phyloP scores from a whole-genome alignment of 2,797 vertebrate genomes.

The Brotula barbata region DNA sequence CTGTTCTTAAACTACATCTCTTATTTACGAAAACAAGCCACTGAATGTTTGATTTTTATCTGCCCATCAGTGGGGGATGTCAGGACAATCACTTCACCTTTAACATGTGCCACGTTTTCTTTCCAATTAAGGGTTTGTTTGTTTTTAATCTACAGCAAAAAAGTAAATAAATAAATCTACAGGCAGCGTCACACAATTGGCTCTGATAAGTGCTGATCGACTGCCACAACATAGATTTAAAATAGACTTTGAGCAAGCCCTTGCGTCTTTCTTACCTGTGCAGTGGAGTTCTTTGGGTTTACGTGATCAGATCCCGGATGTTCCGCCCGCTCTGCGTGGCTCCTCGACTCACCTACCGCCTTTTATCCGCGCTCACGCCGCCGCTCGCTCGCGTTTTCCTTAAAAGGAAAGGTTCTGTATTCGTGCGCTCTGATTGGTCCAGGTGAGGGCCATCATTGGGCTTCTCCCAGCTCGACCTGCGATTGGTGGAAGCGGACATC shows the following conservation, averaged over 20 bases:
- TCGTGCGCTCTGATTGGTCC: slow-evolving; percentile 27
- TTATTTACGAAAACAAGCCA: too few species aligned
- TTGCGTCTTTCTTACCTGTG: slow-evolving; percentile 34
- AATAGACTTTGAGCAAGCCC: too few species aligned
- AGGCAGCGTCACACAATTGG: neutral
- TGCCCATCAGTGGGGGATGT: too few species aligned
- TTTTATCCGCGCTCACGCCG: slow-evolving; percentile 25
- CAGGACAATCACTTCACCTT: too few species aligned
- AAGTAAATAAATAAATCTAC: too few species aligned
- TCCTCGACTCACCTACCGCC: too few species aligned
- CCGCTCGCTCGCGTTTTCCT: slow-evolving; percentile 29
- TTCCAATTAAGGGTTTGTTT: too few species aligned
- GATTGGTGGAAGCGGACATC: slow-evolving; percentile 34
- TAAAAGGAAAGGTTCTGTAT: slow-evolving; percentile 49
- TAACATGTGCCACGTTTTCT: too few species aligned
- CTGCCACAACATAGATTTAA: neutral
- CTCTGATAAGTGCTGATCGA: too few species aligned
- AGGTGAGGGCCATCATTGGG: slow-evolving; percentile 24
- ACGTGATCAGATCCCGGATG: neutral
- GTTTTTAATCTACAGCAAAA: too few species aligned
- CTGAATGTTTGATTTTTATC: too few species aligned
- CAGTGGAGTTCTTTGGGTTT: slow-evolving; percentile 25
- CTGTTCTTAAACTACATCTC: too few species aligned
- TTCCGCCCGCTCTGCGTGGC: neutral
- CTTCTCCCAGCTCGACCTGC: neutral